phyloP scores from a whole-genome alignment of 2,888 invertebrate genomes.

The Exocentrus adspersus region DNA sequence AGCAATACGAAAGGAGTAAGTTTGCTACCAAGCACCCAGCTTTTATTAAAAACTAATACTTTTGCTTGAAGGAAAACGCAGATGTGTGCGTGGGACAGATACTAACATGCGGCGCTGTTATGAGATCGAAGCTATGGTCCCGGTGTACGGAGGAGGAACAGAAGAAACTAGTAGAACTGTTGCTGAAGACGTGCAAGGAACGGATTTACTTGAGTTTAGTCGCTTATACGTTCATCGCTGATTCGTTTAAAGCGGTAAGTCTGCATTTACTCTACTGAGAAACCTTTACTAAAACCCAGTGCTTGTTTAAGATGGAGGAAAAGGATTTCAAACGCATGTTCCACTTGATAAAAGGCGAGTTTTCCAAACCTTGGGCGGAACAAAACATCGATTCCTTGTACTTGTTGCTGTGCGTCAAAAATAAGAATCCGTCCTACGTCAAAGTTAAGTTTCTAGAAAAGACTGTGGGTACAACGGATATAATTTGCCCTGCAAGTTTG shows the following conservation, averaged over 20 bases:
- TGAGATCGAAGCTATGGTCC: constrained; percentile 71
- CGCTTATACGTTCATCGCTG: constrained; percentile 70
- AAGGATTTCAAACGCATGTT: constrained; percentile 70
- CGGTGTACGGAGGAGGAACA: constrained; percentile 66
- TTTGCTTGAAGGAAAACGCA: constrained; percentile 75
- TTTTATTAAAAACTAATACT: not conserved
- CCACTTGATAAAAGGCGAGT: constrained; percentile 69
- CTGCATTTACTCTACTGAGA: no score
- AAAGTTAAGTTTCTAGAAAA: constrained; percentile 68
- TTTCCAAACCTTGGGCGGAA: constrained; percentile 72
- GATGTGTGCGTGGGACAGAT: constrained; percentile 79
- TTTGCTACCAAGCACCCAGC: constrained; percentile 33
- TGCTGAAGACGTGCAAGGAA: constrained; percentile 68
- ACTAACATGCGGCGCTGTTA: constrained; percentile 75
- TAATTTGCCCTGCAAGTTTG: constrained; percentile 70
- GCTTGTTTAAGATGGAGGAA: constrained; percentile 51
- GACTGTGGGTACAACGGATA: constrained; percentile 67
- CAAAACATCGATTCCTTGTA: constrained; percentile 74
- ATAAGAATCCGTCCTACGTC: constrained; percentile 65
- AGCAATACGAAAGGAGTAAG: constrained; percentile 76
- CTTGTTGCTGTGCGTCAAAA: constrained; percentile 65
- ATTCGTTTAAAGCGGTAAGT: constrained; percentile 69
- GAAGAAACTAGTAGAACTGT: constrained; percentile 62
- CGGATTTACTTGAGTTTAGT: constrained; percentile 72
- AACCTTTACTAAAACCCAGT: not conserved